phyloP scores from a whole-genome alignment of 2,888 invertebrate species.

The Pristionchus maxplancki region DNA sequence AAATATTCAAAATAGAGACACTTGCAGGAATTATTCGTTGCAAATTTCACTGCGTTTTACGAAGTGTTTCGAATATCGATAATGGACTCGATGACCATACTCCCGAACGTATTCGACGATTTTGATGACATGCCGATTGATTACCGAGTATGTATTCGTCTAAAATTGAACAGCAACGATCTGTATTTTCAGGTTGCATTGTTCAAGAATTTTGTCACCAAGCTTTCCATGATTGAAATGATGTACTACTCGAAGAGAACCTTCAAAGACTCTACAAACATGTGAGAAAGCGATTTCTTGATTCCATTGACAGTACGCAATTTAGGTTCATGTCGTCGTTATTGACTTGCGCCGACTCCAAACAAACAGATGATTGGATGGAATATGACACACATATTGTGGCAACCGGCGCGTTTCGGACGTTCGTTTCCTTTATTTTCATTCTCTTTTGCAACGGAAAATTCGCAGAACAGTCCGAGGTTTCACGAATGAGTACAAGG shows the following conservation, averaged over 20 bases:
- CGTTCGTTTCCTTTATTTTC: not conserved
- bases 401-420: not conserved
- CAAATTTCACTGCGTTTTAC: not conserved
- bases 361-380: not conserved
- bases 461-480: not conserved
- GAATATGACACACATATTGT: not conserved
- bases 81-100: not conserved
- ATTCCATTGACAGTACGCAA: too few relatives aligned
- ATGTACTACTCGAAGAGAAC: not conserved
- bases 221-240: not conserved
- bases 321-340: not conserved
- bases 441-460: too few relatives aligned
- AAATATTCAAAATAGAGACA: too few relatives aligned
- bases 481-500: not conserved
- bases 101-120: not conserved
- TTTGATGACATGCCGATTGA: not conserved
- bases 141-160: not conserved
- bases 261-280: not conserved
- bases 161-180: too few relatives aligned
- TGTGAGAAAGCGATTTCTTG: not conserved
- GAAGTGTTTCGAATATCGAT: not conserved
- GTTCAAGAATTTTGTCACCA: not conserved
- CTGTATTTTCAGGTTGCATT: not conserved
- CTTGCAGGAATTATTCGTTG: not conserved
- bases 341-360: not conserved